Percentiles rank a stretch among this genome's conserved stretches.
These are phyloP conservation scores for Antechinus flavipes DNA, from an alignment of 2,113 vertebrate genomes.

Conservation along the genomic window DNA sequence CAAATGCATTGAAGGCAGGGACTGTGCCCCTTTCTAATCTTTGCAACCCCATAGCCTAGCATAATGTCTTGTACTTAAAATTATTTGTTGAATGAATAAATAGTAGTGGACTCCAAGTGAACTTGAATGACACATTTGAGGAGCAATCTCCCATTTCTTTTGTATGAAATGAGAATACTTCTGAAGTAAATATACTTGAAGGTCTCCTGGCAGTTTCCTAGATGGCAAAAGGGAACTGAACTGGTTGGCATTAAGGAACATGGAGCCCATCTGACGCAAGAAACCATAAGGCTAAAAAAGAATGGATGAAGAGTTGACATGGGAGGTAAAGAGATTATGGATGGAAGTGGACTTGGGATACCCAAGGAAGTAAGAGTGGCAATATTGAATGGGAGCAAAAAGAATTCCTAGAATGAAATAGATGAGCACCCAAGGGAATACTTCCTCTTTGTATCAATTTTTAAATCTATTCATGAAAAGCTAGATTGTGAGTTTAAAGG, in stretches of 20 bases:
- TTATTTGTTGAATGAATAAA: not conserved
- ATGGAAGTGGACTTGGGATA: not conserved
- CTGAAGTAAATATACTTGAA: no score
- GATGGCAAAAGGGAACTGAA: no score
- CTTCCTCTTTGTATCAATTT: not conserved
- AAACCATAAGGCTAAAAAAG: no score
- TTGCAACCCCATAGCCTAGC: not conserved
- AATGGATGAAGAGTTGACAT: no score
- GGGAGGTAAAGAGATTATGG: not conserved
- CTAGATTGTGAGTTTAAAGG: not conserved
- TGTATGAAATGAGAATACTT: no score
- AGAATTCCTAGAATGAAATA: not conserved
- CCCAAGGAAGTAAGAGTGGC: not conserved
- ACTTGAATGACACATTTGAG: no score
- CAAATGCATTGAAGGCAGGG: no score
- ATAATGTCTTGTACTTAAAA: fast-evolving
- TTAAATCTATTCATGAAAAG: not conserved
- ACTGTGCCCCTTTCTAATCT: not conserved
- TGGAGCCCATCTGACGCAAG: no score
- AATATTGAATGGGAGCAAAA: not conserved
- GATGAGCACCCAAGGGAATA: not conserved
- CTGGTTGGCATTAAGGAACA: no score
- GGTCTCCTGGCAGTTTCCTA: no score
- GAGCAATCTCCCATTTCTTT: no score
- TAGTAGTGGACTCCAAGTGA: not conserved